Evolutionary conservation across 2,113 vertebrate genomes (phyloP), one percentile per base, ranked within the genome.

Genomic region (Ariopsis seemanni): DNA sequence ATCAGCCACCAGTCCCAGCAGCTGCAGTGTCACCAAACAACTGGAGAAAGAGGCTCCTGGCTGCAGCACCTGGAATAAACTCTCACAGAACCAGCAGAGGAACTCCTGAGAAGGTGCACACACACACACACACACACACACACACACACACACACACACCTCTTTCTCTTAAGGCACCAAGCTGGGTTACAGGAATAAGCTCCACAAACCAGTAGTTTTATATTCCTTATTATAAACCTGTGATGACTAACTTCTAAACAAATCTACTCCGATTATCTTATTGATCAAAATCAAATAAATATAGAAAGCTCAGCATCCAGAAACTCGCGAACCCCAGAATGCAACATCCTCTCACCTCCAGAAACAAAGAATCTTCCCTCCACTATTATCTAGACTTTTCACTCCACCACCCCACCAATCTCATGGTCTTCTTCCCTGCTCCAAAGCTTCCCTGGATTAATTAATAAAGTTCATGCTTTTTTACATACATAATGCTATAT

Each of bases 11-110:
- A 96, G 94, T 75, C 94, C 94, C 92, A 99, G 96, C 92, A 99
- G 94, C 91, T 95, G 96, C 78, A 99, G 94, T 57, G 96, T 95
- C 91, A 95, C 96, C 90, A 99, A 95, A 91, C 96, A 97, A 81
- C 96, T 97, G 78, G 97, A 95, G 89, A 98, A 98, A 1, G 97
- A 99, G 27, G 97, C 97, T 78, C 98, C 97, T 3, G 97, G 96
- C 91, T 96, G 95, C 53, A 99, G 88, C 5, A 95, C 94, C 82
- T 96, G 95, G 89, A 99, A 96, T 82, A 99, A 96, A 78, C 84
- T 95, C 90, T 91, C 93, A 91, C 96, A 97, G 74, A 98, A 52
- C 92, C 97, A 96, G 62, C 91, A 91, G 92, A 99, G 92, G 89
- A 99, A 99, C 91, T 94, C 96, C 98, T 99, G 81, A 71, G 88